Conservation (phyloP, 2,888 invertebrate species). For the Abscondita cerata region DNA sequence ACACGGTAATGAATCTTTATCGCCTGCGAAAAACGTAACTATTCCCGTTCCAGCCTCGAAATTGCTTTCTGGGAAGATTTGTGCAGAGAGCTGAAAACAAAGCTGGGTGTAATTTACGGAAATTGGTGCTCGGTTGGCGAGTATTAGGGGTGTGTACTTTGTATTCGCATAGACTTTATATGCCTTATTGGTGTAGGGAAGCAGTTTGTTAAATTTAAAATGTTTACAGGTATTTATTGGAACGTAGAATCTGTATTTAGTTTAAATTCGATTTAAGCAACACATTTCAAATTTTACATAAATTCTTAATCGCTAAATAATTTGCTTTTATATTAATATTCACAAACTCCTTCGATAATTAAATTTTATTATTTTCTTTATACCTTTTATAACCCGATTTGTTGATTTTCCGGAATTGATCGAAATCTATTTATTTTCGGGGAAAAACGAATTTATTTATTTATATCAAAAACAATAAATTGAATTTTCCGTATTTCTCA, state of each 20-base stretch:
- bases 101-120: slow-evolving; percentile 63
- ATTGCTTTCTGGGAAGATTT: slow-evolving; percentile 63
- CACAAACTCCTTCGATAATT: too few relatives aligned
- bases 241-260: neutral
- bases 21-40: slow-evolving; percentile 60
- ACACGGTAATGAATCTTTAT: slow-evolving; percentile 61
- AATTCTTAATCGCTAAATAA: too few relatives aligned
- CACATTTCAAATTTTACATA: too few relatives aligned
- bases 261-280: slow-evolving; percentile 6
- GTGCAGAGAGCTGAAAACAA: slow-evolving; percentile 61
- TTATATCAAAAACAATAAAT: too few relatives aligned
- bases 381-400: too few relatives aligned
- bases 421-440: too few relatives aligned
- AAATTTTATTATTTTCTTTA: too few relatives aligned
- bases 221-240: slow-evolving; percentile 9
- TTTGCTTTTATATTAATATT: too few relatives aligned
- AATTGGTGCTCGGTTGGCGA: slow-evolving; percentile 57
- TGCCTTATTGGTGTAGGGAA: slow-evolving; percentile 31
- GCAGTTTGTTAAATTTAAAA: slow-evolving; percentile 27
- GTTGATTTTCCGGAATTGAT: too few relatives aligned
- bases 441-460: too few relatives aligned
- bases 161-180: slow-evolving; percentile 36
- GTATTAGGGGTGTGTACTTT: slow-evolving; percentile 41
- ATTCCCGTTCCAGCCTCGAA: slow-evolving; percentile 54
- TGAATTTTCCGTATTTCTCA: too few relatives aligned